A percentile compares a stretch with the other conserved stretches of the same genome.
These are phyloP conservation scores for Nephotettix cincticeps DNA, from an alignment of 1,140 invertebrate genomes.

Conservation along the genomic window DNA sequence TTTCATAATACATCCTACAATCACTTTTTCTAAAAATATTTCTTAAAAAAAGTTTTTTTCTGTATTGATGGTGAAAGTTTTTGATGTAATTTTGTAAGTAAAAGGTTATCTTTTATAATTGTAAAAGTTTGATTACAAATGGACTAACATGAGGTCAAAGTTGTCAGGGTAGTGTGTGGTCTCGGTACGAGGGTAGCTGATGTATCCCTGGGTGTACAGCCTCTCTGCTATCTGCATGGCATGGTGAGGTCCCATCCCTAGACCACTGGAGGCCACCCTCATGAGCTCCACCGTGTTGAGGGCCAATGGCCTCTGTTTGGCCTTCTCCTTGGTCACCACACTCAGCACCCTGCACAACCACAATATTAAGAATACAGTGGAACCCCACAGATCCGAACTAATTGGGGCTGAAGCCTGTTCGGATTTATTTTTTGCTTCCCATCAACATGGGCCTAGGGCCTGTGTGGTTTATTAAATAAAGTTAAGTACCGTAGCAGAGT, in stretches of 20 bases:
- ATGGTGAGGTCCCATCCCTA: slow-evolving; percentile 94
- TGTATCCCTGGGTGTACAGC: slow-evolving; percentile 92
- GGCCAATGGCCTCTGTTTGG: slow-evolving; percentile 82
- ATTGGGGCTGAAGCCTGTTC: no score
- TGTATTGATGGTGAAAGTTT: no score
- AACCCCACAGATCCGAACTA: no score
- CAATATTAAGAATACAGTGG: background rate
- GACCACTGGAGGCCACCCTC: slow-evolving; percentile 86
- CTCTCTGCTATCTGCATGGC: slow-evolving; percentile 94
- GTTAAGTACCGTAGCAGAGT: no score
- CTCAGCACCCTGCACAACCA: slow-evolving; percentile 62
- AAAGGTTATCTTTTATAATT: no score
- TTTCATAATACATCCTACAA: no score
- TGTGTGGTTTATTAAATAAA: no score
- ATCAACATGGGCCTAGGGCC: no score
- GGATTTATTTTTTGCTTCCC: background rate
- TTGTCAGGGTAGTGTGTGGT: slow-evolving; percentile 96
- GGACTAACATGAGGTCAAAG: slow-evolving; percentile 85
- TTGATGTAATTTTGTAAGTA: no score
- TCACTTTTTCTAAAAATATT: no score
- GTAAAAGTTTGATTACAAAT: no score
- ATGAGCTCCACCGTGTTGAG: slow-evolving; percentile 98
- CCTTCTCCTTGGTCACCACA: slow-evolving; percentile 58
- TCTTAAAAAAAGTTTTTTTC: no score
- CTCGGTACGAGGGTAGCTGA: slow-evolving; percentile 94